These are phyloP conservation scores for Leptogaster cylindrica DNA, from an alignment of 2,888 invertebrate species.

Conservation along the genomic window DNA sequence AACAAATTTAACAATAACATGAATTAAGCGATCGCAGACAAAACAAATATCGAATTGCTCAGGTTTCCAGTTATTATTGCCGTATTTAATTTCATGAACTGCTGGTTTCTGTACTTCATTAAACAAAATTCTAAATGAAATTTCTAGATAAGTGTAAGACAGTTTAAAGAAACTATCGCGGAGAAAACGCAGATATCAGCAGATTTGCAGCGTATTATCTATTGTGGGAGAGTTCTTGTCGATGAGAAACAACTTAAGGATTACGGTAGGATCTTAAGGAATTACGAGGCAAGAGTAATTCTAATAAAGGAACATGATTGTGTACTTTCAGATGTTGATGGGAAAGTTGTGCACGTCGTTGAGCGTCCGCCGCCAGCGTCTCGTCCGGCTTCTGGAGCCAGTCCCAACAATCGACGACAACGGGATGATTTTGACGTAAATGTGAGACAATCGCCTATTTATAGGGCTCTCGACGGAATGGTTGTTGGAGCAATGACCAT, in stretches of 20 bases:
- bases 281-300: slow-evolving; percentile 1
- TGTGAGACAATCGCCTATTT: slow-evolving; percentile 57
- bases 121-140: neutral
- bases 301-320: neutral
- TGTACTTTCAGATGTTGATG: slow-evolving; percentile 81
- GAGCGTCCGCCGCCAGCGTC: slow-evolving; percentile 80
- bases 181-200: slow-evolving; percentile 80
- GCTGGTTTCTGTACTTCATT: neutral
- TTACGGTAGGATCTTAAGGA: slow-evolving; percentile 70
- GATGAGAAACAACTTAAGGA: slow-evolving; percentile 86
- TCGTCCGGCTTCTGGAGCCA: slow-evolving; percentile 51
- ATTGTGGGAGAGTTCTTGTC: slow-evolving; percentile 90
- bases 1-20: too few relatives aligned
- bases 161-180: slow-evolving; percentile 81
- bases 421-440: slow-evolving; percentile 56
- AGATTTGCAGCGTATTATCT: slow-evolving; percentile 88
- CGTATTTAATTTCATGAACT: slow-evolving; percentile 1
- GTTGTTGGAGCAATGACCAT: slow-evolving; percentile 62
- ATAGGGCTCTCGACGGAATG: slow-evolving; percentile 60
- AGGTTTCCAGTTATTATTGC: slow-evolving; percentile 11
- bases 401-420: slow-evolving; percentile 57
- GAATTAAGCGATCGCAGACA: too few relatives aligned
- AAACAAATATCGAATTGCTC: too few relatives aligned
- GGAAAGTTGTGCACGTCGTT: slow-evolving; percentile 92
- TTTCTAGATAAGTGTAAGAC: slow-evolving; percentile 76